Evolutionary conservation across 2,797 vertebrate genomes (phyloP), one percentile per base, ranked within the genome.

Genomic region (Leptatherina wallacei): DNA sequence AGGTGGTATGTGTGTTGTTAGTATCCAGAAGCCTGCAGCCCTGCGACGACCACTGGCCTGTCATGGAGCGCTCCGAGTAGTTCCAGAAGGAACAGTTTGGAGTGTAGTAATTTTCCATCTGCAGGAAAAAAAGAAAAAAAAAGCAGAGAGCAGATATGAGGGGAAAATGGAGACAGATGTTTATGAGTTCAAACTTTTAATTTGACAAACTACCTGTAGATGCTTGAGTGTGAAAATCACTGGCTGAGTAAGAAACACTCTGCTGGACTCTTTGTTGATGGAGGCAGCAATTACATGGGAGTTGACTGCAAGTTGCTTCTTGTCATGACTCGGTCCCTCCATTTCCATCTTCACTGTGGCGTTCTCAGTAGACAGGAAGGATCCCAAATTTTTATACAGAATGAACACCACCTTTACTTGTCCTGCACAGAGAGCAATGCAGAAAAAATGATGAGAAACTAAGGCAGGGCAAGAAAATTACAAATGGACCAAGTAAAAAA

Each of bases 81-180:
- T 98, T 98, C 97, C 97, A 98, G 94, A 98, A 98, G 1, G 97
- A 97, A 84, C 97, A 98, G 88, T 98, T 98, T 16, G 97, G 96
- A 33, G 94, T 96, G 91, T 95, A 95, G 69, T 96, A 96, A 89
- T 97, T 96, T 79, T 97, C 96, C 78, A 96, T 88, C 97, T 98
- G 77, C 1, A 49, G 1, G 27, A 58, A 69, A 58, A 0, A 4
- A 32, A 32, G 30, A 32, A 32, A 32, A 32, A 32, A 32, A 32
- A 32, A 32, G 3, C 3, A 32, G 30, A 30, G 4, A 66, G 5
- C 7, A 66, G 27, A 73, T 27, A 30, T 16, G 44, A 29, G 20
- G 61, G 57, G 57, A 22, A 47, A 52, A 61, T n/a, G 32, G 24
- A 1, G 2, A 62, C 0, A 18, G 14, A 14, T 40, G 38, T n/a